Evolutionary conservation across 1,140 invertebrate species (phyloP), one percentile per base, ranked within the genome.

Genomic region (Euwallacea similis): DNA sequence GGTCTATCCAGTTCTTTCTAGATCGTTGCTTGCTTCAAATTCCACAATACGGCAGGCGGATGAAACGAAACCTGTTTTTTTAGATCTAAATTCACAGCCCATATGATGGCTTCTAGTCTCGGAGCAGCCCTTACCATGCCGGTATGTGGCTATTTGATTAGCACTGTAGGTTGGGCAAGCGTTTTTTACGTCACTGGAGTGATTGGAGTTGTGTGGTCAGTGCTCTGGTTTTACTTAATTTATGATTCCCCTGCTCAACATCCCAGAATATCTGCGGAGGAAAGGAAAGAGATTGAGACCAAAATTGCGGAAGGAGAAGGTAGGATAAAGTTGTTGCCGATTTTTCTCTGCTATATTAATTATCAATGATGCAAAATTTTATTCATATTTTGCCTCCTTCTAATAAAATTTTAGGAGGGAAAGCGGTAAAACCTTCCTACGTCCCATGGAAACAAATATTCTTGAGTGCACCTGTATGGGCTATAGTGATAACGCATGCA

Each of bases 401-500:
- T 4, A 4, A 50, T 50, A 10, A 2, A 50, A 50, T 69, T 69
- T 55, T 63, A 71, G 69, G 76, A 13, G 74, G 71, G 3, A 78
- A 76, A 63, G 64, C 54, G 8, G 43, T 55, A n/a, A 82, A 91
- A 84, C 86, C 87, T 74, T 82, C 85, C 44, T 79, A 86, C 43
- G 89, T 93, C 0, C 95, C 96, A 0, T 98, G 95, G 95, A 83
- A 82, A 46, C 78, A 84, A 21, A 86, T 98, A 72, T 81, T 98
- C 7, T 89, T 87, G 0, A 96, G 95, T 0, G 77, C 86, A 0
- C 91, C 95, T 0, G 94, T 98, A 4, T 97, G 94, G 93, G 95
- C 95, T 2, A 94, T 98, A 78, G 87, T 97, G 63, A 82, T 96
- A 15, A 93, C 93, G 0, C 96, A 98, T 80, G 93, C 90, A 44